phyloP scores from a whole-genome alignment of 2,888 invertebrate genomes.

The Aspidapion aeneum region DNA sequence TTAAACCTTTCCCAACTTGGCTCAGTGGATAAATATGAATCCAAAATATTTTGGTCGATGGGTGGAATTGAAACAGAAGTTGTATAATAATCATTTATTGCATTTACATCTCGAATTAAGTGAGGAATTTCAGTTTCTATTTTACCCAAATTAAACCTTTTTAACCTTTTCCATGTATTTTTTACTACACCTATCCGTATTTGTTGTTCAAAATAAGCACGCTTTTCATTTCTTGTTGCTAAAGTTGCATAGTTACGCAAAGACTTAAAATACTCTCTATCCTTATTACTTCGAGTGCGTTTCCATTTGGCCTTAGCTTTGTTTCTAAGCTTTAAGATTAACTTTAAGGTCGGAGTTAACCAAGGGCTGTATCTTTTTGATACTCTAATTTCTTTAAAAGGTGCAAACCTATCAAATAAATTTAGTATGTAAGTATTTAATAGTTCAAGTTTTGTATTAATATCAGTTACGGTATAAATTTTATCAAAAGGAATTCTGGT shows the following conservation, averaged over 20 bases:
- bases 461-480: not conserved
- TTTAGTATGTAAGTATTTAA: not conserved
- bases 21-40: too few relatives aligned
- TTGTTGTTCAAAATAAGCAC: not conserved
- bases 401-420: not conserved
- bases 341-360: conserved; percentile 1
- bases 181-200: not conserved
- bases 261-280: not conserved
- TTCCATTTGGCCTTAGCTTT: not conserved
- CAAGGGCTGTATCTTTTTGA: not conserved
- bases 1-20: too few relatives aligned
- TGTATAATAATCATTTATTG: not conserved
- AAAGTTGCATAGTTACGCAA: not conserved
- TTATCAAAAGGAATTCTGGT: not conserved
- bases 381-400: not conserved
- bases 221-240: not conserved
- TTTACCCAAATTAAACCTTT: not conserved
- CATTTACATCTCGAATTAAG: not conserved
- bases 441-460: not conserved
- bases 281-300: not conserved
- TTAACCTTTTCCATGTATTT: conserved; percentile 1
- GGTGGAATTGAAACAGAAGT: not conserved
- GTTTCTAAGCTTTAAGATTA: not conserved
- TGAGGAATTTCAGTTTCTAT: not conserved
- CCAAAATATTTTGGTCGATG: not conserved